These are phyloP conservation scores for Tetragnatha montana DNA, from an alignment of 2,888 invertebrate genomes.

Conservation along the genomic window DNA sequence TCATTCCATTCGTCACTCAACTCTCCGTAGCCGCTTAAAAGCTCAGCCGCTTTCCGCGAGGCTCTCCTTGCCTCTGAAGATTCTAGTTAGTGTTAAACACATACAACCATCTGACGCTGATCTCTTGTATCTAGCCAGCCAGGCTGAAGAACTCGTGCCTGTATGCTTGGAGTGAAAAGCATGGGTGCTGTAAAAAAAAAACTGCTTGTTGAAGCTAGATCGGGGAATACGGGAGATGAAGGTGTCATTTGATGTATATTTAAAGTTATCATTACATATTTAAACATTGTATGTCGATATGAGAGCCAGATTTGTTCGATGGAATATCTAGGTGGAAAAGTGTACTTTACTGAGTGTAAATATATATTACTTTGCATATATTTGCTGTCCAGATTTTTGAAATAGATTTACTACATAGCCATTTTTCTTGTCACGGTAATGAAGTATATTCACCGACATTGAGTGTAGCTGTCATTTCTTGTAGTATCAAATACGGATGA, in stretches of 20 bases:
- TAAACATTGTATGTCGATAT: constrained; percentile 26
- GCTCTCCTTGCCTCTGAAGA: constrained; percentile 4
- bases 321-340: constrained; percentile 19
- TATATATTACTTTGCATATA: constrained; percentile 40
- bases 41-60: neutral
- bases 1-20: constrained; percentile 76
- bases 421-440: constrained; percentile 31
- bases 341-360: constrained; percentile 28
- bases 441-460: constrained; percentile 17
- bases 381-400: constrained; percentile 55
- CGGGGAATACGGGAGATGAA: neutral
- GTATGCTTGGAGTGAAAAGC: constrained; percentile 16
- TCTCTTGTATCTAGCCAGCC: constrained; percentile 23
- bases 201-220: neutral
- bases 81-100: constrained; percentile 32
- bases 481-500: constrained; percentile 33
- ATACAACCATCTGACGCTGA: constrained; percentile 27
- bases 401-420: constrained; percentile 40
- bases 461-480: constrained; percentile 50
- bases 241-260: constrained; percentile 51
- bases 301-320: constrained; percentile 1
- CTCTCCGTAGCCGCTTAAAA: constrained; percentile 62
- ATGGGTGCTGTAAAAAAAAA: neutral
- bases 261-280: constrained; percentile 27
- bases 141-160: constrained; percentile 9